Evolutionary conservation across 2,888 invertebrate genomes (phyloP), one percentile per base, ranked within the genome.

Genomic region (Ormia ochracea): DNA sequence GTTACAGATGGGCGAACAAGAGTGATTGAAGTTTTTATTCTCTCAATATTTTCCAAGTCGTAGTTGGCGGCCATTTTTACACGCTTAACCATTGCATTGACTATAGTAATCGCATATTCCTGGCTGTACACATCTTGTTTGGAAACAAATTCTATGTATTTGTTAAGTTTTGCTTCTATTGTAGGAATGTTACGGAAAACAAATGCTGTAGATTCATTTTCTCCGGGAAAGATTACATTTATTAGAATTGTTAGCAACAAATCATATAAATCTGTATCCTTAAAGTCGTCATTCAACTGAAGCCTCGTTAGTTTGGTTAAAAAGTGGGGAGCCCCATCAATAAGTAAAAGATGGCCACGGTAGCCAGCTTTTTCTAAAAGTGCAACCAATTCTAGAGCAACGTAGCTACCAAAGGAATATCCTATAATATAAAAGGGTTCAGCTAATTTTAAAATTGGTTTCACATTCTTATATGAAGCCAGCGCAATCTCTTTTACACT

Each of bases 341-440:
- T 91, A 12, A 96, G 91, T 84, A 94, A 90, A 1, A 95, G 84
- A 45, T 91, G 91, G 3, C 95, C 95, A 12, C 86, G 90, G 65
- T 91, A 90, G 82, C 94, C 94, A 84, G 92, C 90, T 6, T 89
- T 90, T 88, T 96, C 96, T 38, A 98, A 90, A 84, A 92, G 91
- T 7, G 92, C 90, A 4, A 93, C 94, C 76, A 98, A 90, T 87
- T 97, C 95, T 70, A 97, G 89, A 0, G 94, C 94, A 19, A 97
- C 91, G 21, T 94, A 88, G 0, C 94, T 91, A 50, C 98, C 98
- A 86, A 93, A 98, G 12, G 98, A 98, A 90, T 98, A 98, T 1
- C 95, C 98, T 12, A 95, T 92, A 1, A 98, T 87, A 75, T 92
- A 92, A 90, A 95, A 97, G 0, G 92, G 91, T 33, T 93, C 92